These are phyloP conservation scores for Puma concolor DNA, from an alignment of 2,113 vertebrate genomes.

Conservation along the genomic window DNA sequence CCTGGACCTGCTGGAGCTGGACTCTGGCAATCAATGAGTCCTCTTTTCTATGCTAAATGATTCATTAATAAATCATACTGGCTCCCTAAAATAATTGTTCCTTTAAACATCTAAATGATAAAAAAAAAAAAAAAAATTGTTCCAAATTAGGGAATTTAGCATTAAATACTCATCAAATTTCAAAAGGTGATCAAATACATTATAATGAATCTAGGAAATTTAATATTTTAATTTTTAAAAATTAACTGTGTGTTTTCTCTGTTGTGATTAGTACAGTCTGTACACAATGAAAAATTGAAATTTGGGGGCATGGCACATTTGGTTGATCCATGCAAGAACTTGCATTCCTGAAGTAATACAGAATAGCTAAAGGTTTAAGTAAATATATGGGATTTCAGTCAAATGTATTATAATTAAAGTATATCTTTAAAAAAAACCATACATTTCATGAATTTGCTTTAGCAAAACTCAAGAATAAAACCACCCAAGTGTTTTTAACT, in stretches of 20 bases:
- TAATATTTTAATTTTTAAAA: neutral
- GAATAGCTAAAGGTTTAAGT: neutral
- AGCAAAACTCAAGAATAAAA: neutral
- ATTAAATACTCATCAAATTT: constrained; percentile 14
- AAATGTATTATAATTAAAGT: neutral
- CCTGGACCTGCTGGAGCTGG: too few relatives aligned
- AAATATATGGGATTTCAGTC: neutral
- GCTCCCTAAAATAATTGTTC: constrained; percentile 7
- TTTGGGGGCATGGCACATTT: neutral
- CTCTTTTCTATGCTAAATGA: neutral
- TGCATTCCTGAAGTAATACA: neutral
- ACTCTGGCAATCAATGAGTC: neutral
- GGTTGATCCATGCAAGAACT: neutral
- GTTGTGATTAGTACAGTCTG: neutral
- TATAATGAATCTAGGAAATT: neutral
- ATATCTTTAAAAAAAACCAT: neutral
- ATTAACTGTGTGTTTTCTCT: neutral
- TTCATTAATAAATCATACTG: neutral
- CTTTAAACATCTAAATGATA: neutral
- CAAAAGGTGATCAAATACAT: neutral
- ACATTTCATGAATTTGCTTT: neutral
- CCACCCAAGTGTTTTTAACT: neutral
- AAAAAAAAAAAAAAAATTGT: neutral
- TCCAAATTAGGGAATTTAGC: neutral
- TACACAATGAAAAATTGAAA: neutral